Evolutionary conservation across 2,888 invertebrate species (phyloP), one percentile per base, ranked within the genome.

Genomic region (Netelia melanura): DNA sequence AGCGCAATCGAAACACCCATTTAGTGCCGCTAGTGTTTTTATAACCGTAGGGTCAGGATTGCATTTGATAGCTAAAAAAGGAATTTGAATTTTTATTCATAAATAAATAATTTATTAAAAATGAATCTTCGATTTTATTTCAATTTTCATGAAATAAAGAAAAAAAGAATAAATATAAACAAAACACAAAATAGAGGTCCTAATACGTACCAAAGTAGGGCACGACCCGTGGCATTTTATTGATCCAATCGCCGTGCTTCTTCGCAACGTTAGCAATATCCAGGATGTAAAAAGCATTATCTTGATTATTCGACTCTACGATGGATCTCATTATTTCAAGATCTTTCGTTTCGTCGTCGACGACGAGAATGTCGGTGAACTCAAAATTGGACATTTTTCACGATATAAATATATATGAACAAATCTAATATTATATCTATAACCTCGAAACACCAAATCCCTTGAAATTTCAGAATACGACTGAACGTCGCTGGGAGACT

Each of bases 1-100:
- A 5, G 96, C 96, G 91, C 96, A 96, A 90, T 96, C 96, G 91
- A 96, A 96, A 62, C 95, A 94, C 30, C 94, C 93, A 68, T 96
- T 96, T 61, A 96, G 91, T 44, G 94, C 93, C 10, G 95, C 95
- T 71, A 96, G 77, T 62, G 90, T 87, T 89, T 92, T 92, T 21
- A 94, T 88, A 1, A 94, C 94, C 3, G 94, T 92, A 30, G 93
- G 92, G 87, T 95, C 94, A 67, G 95, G 94, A 92, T 96, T 96
- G 90, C 96, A 96, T 91, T 96, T 96, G 43, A 96, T 94, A 85
- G 96, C 96, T 94, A 87, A 44, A 91, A 92, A 21, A 91, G 92
- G 54, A 21, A 77, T 43, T 38, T 30, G 10, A 30, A 14, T 52
- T 25, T 65, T 11, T 10, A 23, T 48, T 21, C 1, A 17, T 11